phyloP scores from a whole-genome alignment of 2,888 invertebrate genomes.

The Hecatera dysodea region DNA sequence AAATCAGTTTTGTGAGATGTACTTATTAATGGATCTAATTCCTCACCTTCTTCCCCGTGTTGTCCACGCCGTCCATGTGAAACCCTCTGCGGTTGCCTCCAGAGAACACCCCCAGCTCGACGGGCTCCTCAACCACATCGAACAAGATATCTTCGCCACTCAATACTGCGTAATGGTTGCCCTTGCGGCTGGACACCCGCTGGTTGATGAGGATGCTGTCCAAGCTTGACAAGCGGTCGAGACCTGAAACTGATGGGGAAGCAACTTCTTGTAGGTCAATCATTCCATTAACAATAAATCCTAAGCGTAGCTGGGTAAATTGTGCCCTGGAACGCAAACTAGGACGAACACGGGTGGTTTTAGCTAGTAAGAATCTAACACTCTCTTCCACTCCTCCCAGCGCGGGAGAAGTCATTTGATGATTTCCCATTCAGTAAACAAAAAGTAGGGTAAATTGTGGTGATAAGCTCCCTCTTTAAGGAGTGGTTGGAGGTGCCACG shows the following conservation, averaged over 20 bases:
- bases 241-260: background rate
- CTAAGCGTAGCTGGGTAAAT: too few relatives aligned
- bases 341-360: too few relatives aligned
- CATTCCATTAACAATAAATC: background rate
- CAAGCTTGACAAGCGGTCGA: constrained; percentile 3
- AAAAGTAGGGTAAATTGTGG: too few relatives aligned
- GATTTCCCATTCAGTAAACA: too few relatives aligned
- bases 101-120: background rate
- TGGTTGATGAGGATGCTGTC: constrained; percentile 1
- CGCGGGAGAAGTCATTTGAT: too few relatives aligned
- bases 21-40: too few relatives aligned
- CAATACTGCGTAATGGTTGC: constrained; percentile 3
- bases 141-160: background rate
- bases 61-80: background rate
- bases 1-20: too few relatives aligned
- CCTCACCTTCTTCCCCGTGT: background rate
- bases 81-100: background rate
- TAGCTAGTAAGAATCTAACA: too few relatives aligned
- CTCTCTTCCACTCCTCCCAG: too few relatives aligned
- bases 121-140: background rate
- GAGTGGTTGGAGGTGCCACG: too few relatives aligned
- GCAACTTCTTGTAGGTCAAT: background rate
- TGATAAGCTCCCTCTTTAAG: too few relatives aligned
- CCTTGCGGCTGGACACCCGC: background rate
- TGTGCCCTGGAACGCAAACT: too few relatives aligned